Evolutionary conservation across 2,797 vertebrate species (phyloP).

Genomic region (Spinibarbus caldwelli): DNA sequence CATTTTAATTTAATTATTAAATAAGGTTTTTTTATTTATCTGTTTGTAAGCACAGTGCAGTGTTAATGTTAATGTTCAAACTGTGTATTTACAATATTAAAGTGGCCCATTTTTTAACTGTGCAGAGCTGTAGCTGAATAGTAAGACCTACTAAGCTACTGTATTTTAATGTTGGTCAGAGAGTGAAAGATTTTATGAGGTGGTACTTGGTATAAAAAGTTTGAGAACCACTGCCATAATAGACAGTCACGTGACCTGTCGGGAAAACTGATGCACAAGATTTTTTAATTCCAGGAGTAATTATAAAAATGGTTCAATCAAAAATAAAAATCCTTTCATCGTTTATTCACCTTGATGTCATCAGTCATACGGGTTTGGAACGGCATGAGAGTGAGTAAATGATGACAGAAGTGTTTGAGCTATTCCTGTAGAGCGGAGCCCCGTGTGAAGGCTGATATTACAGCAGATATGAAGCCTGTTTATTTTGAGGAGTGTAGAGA

Average conservation of each 20-base stretch:
- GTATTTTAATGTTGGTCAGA: too few relatives aligned
- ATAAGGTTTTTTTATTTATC: too few relatives aligned
- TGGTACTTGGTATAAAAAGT: too few relatives aligned
- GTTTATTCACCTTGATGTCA: background rate
- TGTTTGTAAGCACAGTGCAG: too few relatives aligned
- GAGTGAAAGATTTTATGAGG: too few relatives aligned
- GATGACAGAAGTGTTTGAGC: background rate
- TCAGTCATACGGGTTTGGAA: background rate
- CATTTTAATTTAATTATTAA: too few relatives aligned
- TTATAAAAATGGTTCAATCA: background rate
- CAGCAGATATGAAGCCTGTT: background rate
- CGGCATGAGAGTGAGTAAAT: background rate
- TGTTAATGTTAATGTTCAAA: too few relatives aligned
- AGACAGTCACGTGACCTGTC: conserved; percentile 66
- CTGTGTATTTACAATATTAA: too few relatives aligned
- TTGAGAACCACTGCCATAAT: too few relatives aligned
- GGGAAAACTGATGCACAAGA: background rate
- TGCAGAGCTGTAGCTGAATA: too few relatives aligned
- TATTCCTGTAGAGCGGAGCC: background rate
- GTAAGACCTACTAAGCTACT: too few relatives aligned
- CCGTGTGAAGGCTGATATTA: background rate
- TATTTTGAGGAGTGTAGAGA: background rate
- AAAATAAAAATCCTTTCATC: background rate
- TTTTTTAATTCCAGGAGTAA: background rate
- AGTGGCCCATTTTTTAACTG: too few relatives aligned